Percentiles rank a stretch among this genome's conserved stretches.
These are phyloP conservation scores for Colostygia pectinataria DNA, from an alignment of 2,888 invertebrate species.

Conservation along the genomic window DNA sequence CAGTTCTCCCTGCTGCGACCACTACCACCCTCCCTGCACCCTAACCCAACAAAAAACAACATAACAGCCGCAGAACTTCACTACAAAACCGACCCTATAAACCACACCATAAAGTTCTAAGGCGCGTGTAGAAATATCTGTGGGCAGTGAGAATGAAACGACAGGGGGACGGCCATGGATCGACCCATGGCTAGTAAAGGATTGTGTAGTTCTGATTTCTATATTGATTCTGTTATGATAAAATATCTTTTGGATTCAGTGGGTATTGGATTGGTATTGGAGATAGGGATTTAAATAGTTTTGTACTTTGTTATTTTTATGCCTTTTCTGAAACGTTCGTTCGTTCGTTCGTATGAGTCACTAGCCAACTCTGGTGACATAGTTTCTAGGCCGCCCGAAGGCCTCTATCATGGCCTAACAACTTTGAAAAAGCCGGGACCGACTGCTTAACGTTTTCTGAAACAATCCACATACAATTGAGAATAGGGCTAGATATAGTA, in stretches of 20 bases:
- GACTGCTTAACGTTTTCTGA: too few species aligned
- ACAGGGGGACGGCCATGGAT: conserved; percentile 65
- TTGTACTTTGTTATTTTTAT: conserved; percentile 16
- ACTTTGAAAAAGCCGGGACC: too few species aligned
- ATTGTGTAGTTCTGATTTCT: conserved; percentile 78
- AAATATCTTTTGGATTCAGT: conserved; percentile 24
- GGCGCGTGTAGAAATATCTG: conserved; percentile 18
- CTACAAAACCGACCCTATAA: conserved; percentile 44
- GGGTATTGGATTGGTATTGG: conserved; percentile 22
- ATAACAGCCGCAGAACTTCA: conserved; percentile 45
- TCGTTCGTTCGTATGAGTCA: too few species aligned
- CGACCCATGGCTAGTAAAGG: conserved; percentile 71
- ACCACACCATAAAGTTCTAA: conserved; percentile 22
- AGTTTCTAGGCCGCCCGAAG: too few species aligned
- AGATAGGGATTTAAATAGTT: conserved; percentile 19
- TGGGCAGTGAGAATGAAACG: conserved; percentile 61
- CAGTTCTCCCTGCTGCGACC: conserved; percentile 81
- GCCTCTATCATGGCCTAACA: too few species aligned
- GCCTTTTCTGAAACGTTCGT: conserved; percentile 4
- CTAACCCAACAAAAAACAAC: conserved; percentile 64
- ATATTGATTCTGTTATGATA: conserved; percentile 37
- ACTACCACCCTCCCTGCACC: conserved; percentile 73
- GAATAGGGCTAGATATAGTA: too few species aligned
- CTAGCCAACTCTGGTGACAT: too few species aligned
- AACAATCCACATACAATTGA: too few species aligned